Evolutionary conservation across 2,113 vertebrate species (phyloP).

Genomic region (Mus spicilegus): DNA sequence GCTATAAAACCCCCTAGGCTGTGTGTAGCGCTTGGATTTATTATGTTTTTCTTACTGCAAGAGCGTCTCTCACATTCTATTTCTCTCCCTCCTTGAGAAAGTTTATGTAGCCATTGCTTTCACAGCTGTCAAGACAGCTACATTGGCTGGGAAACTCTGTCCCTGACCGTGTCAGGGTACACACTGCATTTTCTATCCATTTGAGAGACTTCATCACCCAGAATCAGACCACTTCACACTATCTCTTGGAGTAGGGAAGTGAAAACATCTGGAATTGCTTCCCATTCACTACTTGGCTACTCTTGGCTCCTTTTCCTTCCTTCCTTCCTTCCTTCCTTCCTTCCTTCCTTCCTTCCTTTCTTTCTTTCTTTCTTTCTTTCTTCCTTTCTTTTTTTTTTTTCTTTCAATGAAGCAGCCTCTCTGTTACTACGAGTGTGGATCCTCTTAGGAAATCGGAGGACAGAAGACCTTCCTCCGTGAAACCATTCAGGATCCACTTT

Average conservation of each 20-base stretch:
- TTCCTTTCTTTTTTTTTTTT: neutral
- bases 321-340: neutral
- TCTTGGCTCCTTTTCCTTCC: neutral
- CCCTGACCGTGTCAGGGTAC: neutral
- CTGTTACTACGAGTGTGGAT: neutral
- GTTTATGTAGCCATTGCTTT: slow-evolving; percentile 77
- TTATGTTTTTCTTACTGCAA: slow-evolving; percentile 87
- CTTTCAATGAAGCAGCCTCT: slow-evolving; percentile 1
- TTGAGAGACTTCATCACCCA: neutral
- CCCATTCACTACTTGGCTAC: slow-evolving; percentile 31
- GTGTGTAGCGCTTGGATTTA: slow-evolving; percentile 88
- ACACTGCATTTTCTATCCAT: neutral
- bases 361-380: neutral
- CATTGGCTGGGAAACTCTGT: slow-evolving; percentile 33
- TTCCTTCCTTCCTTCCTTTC: neutral
- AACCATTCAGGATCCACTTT: neutral
- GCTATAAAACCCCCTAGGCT: slow-evolving; percentile 87
- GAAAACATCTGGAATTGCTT: slow-evolving; percentile 16
- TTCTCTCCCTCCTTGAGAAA: slow-evolving; percentile 77
- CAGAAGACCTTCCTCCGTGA: neutral
- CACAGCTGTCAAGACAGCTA: slow-evolving; percentile 63
- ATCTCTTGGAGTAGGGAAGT: slow-evolving; percentile 6
- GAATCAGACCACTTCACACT: neutral
- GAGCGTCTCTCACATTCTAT: slow-evolving; percentile 81
- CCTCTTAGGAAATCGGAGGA: neutral